Conservation (phyloP, 1,140 invertebrate species). For the Sitodiplosis mosellana region DNA sequence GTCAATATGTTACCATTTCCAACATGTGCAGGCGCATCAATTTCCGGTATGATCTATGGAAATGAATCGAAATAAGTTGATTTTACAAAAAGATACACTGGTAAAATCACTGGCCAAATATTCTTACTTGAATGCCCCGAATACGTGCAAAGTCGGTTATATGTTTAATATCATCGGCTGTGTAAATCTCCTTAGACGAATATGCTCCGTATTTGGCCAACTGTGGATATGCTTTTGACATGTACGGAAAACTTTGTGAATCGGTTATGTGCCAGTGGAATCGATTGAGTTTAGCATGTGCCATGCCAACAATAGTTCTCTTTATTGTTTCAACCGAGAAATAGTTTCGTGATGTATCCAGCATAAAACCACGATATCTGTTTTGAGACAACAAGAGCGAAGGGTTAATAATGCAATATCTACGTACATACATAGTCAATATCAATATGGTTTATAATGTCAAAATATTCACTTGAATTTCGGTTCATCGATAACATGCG, state of each 20-base stretch:
- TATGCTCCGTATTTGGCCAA: constrained; percentile 59
- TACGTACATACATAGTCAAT: no score
- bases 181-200: constrained; percentile 45
- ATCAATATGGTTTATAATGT: no score
- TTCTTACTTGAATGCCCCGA: constrained; percentile 42
- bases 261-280: constrained; percentile 77
- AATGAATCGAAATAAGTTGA: not conserved
- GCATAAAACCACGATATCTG: constrained; percentile 44
- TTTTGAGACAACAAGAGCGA: not conserved
- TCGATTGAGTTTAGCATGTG: constrained; percentile 61
- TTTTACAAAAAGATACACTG: not conserved
- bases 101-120: not conserved
- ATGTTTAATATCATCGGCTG: constrained; percentile 39
- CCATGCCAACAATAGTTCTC: constrained; percentile 56
- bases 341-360: constrained; percentile 62
- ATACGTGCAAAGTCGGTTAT: constrained; percentile 44
- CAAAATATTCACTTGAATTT: constrained; percentile 27
- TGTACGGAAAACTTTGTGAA: constrained; percentile 63
- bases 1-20: constrained; percentile 31
- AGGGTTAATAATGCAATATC: not conserved
- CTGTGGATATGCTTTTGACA: constrained; percentile 44
- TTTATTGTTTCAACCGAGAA: constrained; percentile 48
- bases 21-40: constrained; percentile 67
- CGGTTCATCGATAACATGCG: constrained; percentile 35
- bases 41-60: constrained; percentile 30